Percentiles rank a stretch among this genome's conserved stretches.
Conservation (phyloP, 2,113 vertebrate species). For the Suricata suricatta region DNA sequence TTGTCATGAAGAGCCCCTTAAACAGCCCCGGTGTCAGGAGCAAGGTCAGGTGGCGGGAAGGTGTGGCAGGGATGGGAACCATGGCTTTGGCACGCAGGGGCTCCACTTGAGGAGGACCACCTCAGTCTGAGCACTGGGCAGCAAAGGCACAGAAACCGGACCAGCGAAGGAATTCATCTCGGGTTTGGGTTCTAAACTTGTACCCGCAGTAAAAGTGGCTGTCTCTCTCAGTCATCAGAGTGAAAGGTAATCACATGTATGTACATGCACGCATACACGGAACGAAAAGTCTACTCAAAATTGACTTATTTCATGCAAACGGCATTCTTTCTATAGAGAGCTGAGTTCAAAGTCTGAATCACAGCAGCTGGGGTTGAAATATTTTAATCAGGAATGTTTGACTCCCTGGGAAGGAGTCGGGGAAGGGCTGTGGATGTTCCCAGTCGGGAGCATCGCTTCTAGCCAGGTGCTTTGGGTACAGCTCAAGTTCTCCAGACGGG, state of each 20-base stretch:
- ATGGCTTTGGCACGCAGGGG: constrained; percentile 65
- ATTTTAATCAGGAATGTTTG: neutral
- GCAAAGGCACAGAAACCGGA: neutral
- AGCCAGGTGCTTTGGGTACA: neutral
- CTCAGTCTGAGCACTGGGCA: neutral
- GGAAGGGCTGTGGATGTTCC: neutral
- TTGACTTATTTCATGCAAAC: neutral
- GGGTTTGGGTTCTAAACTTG: neutral
- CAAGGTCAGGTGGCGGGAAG: constrained; percentile 90
- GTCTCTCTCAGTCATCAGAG: neutral
- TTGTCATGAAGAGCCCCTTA: constrained; percentile 90
- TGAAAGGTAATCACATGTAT: neutral
- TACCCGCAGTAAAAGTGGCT: neutral
- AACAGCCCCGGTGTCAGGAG: constrained; percentile 90
- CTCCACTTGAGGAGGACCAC: constrained; percentile 83
- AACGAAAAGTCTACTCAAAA: neutral
- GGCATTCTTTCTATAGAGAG: neutral
- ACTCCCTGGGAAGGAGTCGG: neutral
- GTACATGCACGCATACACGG: rapidly evolving
- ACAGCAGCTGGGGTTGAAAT: neutral
- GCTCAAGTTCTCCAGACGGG: neutral
- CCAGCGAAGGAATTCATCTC: neutral
- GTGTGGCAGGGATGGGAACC: constrained; percentile 89
- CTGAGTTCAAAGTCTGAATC: neutral
- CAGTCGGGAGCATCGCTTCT: neutral